Conservation (phyloP, 2,797 vertebrate genomes). For the Percopsis omiscomaycus region DNA sequence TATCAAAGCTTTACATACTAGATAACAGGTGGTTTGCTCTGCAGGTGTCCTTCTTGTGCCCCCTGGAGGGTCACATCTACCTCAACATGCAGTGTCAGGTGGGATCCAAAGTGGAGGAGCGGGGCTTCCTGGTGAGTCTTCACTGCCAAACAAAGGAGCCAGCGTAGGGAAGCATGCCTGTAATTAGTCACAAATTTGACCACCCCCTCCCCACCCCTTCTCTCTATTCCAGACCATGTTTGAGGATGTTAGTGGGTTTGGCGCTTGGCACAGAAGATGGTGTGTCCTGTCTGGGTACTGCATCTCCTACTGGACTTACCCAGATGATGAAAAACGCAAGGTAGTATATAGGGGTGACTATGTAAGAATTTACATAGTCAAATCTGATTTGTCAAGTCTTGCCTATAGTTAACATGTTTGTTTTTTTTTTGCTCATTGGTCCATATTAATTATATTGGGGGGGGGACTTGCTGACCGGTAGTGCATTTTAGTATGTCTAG, state of each 20-base stretch:
- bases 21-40: slow-evolving; percentile 12
- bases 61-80: slow-evolving; percentile 92
- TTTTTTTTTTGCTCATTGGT: no score
- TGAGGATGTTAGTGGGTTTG: slow-evolving; percentile 96
- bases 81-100: slow-evolving; percentile 93
- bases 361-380: no score
- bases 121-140: slow-evolving; percentile 88
- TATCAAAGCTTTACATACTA: not conserved
- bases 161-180: not conserved
- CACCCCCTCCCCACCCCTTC: no score
- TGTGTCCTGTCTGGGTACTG: slow-evolving; percentile 91
- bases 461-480: no score
- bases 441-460: no score
- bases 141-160: not conserved
- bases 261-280: slow-evolving; percentile 96
- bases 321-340: slow-evolving; percentile 94
- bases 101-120: slow-evolving; percentile 86
- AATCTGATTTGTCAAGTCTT: no score
- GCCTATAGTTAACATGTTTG: no score
- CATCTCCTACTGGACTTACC: slow-evolving; percentile 97
- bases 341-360: slow-evolving; percentile 57
- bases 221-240: slow-evolving; percentile 92
- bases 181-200: not conserved
- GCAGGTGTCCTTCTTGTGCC: slow-evolving; percentile 91
- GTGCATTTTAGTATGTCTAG: no score